Evolutionary conservation across 2,797 vertebrate species (phyloP), one percentile per base, ranked within the genome.

Genomic region (Sebastes trivittatus): DNA sequence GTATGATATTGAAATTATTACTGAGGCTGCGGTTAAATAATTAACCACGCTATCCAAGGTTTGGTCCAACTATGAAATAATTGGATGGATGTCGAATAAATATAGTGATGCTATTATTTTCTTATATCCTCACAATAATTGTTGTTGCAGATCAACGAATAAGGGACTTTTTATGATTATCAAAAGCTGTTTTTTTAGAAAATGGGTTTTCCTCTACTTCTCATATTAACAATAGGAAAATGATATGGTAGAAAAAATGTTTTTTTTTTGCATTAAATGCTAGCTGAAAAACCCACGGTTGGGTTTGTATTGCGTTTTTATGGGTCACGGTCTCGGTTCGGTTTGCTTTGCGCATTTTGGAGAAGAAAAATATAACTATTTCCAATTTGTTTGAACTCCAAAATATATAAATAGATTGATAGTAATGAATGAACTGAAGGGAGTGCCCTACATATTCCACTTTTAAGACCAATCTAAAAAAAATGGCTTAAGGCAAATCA

Each of bases 1-100:
- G 76, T 75, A 55, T 55, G 82, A 84, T 87, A 68, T 81, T 84
- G 78, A 83, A 79, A 75, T 86, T 87, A 87, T 88, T 80, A 84
- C 78, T 23, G 61, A 79, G 84, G 61, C 75, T 83, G 64, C n/a
- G 65, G 81, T 87, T 86, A 86, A 89, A 88, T 86, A 89, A 70
- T 69, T 77, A 79, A 65, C 46, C 62, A 63, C 1, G n/a, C 34
- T 65, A 42, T 80, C 70, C 78, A 73, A 71, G 59, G 36, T 73
- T 80, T 69, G 67, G 66, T 46, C 67, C 85, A 71, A 80, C 42
- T 80, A 42, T 72, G 30, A 61, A 88, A 82, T 69, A 63, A 81
- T 74, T 84, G 69, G 75, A 78, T 78, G 10, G 67, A 76, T 87
- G 54, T 84, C 66, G 71, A 61, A 84, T 64, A 81, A 72, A 78